A percentile compares a stretch with the other conserved stretches of the same genome.
These are phyloP conservation scores for Phylloscopus collybita DNA, from an alignment of 2,797 vertebrate genomes.

Conservation along the genomic window DNA sequence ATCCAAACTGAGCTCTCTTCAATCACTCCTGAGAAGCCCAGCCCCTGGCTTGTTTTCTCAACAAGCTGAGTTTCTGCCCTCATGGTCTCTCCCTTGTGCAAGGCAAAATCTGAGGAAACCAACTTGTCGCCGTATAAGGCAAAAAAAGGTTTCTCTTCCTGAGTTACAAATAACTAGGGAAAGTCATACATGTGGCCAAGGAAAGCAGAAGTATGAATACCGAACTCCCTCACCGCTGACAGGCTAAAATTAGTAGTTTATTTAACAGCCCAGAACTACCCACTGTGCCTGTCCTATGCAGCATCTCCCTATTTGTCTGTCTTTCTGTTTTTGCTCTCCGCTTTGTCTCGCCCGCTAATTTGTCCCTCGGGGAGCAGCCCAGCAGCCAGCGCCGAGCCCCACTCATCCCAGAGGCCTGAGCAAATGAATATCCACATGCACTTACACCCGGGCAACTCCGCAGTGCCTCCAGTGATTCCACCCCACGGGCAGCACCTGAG, in stretches of 20 bases:
- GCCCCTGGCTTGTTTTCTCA: background rate
- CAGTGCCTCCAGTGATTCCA: background rate
- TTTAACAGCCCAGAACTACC: constrained; percentile 36
- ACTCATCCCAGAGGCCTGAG: background rate
- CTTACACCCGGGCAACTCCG: background rate
- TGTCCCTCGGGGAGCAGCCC: background rate
- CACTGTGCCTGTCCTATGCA: background rate
- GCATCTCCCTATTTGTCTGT: constrained; percentile 20
- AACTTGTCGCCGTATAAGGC: constrained; percentile 3
- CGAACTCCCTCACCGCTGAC: background rate
- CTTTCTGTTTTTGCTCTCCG: background rate
- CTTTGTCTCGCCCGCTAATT: background rate
- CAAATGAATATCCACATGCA: constrained; percentile 6
- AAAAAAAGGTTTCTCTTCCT: constrained; percentile 37
- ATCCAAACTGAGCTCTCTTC: background rate
- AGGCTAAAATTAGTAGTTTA: constrained; percentile 58
- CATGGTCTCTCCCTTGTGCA: background rate
- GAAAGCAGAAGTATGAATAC: constrained; percentile 13
- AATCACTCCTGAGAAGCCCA: background rate
- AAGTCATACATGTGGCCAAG: background rate
- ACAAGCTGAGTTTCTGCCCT: background rate
- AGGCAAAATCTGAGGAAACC: constrained; percentile 18
- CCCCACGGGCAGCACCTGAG: background rate
- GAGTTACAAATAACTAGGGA: constrained; percentile 38
- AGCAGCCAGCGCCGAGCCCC: background rate